These are phyloP conservation scores for Tenualosa thibaudeaui DNA, from an alignment of 2,797 vertebrate genomes.

Conservation along the genomic window DNA sequence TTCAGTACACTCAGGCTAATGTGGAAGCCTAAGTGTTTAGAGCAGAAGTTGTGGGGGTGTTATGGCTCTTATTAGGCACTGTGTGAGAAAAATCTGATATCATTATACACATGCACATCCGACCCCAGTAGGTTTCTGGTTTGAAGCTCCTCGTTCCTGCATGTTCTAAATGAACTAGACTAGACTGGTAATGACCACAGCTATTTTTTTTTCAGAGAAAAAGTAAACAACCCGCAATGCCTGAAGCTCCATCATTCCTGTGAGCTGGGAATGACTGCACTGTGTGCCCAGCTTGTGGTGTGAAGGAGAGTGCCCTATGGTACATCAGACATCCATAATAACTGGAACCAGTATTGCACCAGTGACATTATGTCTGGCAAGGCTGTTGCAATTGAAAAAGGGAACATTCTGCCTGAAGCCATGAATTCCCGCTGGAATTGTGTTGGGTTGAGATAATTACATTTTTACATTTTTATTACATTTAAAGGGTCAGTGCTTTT, in stretches of 20 bases:
- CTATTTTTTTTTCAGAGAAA: neutral
- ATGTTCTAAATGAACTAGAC: neutral
- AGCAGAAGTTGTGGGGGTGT: constrained; percentile 19
- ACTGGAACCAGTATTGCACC: constrained; percentile 4
- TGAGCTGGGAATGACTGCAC: neutral
- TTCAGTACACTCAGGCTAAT: neutral
- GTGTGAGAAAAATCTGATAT: constrained; percentile 3
- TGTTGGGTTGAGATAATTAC: constrained; percentile 24
- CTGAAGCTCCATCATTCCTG: neutral
- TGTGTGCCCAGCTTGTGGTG: neutral
- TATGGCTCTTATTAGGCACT: neutral
- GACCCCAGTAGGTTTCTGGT: neutral
- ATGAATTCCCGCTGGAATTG: neutral
- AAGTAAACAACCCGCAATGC: neutral
- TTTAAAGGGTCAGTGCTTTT: constrained; percentile 20
- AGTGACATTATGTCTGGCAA: constrained; percentile 17
- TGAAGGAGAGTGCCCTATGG: neutral
- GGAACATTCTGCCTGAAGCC: constrained; percentile 7
- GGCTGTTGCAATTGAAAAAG: constrained; percentile 7
- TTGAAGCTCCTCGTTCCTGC: neutral
- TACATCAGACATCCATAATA: neutral
- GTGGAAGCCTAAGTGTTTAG: neutral
- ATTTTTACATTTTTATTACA: constrained; percentile 23
- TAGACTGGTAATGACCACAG: neutral
- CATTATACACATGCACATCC: neutral